Percentiles rank a stretch among this genome's conserved stretches.
Conservation (phyloP, 2,888 invertebrate species). For the Nomada fucata region DNA sequence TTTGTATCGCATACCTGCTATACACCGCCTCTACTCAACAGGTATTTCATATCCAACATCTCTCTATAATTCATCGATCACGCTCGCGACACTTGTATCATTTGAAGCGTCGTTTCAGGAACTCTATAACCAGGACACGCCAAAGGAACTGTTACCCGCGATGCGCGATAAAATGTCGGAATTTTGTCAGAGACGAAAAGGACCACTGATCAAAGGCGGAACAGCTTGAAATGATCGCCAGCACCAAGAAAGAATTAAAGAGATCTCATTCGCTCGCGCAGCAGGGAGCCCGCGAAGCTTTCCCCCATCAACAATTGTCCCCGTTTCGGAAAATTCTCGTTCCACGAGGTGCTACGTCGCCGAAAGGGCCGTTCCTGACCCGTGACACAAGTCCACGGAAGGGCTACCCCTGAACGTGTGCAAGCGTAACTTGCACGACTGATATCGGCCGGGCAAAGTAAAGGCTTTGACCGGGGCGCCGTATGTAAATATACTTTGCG, state of each 20-base stretch:
- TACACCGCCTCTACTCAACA: constrained; percentile 12
- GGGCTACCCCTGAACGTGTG: constrained; percentile 45
- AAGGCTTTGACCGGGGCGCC: constrained; percentile 81
- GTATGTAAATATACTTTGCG: constrained; percentile 80
- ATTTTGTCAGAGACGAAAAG: background rate
- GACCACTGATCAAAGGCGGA: background rate
- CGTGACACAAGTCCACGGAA: constrained; percentile 51
- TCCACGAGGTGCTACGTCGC: background rate
- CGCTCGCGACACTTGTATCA: background rate
- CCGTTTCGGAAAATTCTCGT: background rate
- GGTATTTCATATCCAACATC: constrained; percentile 27
- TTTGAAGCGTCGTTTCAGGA: background rate
- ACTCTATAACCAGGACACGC: background rate
- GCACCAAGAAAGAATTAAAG: constrained; percentile 5
- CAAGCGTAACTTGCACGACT: constrained; percentile 56
- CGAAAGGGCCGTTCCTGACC: constrained; percentile 45
- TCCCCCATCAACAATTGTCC: constrained; percentile 15
- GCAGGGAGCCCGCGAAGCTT: background rate
- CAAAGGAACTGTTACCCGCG: background rate
- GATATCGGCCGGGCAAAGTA: constrained; percentile 72
- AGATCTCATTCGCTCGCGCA: constrained; percentile 11
- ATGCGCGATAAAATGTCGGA: background rate
- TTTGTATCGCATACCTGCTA: background rate
- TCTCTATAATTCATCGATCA: constrained; percentile 23
- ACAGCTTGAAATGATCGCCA: background rate